phyloP scores from a whole-genome alignment of 2,888 invertebrate species.

The Helobdella robusta region DNA sequence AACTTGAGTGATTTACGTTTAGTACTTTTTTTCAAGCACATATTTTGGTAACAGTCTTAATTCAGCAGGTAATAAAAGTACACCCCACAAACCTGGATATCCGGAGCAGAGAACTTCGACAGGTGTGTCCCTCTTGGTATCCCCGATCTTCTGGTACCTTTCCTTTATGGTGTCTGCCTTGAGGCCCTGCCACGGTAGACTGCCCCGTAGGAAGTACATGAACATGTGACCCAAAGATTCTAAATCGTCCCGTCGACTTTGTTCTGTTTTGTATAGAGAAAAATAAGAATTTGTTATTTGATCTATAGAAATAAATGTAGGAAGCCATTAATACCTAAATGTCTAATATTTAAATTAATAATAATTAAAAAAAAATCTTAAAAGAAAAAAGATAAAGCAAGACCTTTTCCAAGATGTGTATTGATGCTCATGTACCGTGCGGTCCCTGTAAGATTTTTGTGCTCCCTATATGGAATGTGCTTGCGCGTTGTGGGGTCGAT shows the following conservation, averaged over 20 bases:
- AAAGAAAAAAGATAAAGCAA: too few relatives aligned
- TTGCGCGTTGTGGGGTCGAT: conserved; percentile 87
- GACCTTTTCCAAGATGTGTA: conserved; percentile 97
- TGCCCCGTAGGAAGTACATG: conserved; percentile 99
- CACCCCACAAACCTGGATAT: conserved; percentile 58
- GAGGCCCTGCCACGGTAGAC: conserved; percentile 98
- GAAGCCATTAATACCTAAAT: too few relatives aligned
- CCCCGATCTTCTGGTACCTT: conserved; percentile 98
- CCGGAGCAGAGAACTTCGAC: conserved; percentile 75
- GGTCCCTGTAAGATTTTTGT: conserved; percentile 98
- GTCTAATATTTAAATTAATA: too few relatives aligned
- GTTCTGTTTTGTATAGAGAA: conserved; percentile 60
- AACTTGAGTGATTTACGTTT: too few relatives aligned
- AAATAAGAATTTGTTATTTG: too few relatives aligned
- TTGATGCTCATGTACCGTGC: conserved; percentile 99
- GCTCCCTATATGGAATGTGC: conserved; percentile 99
- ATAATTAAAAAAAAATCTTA: too few relatives aligned
- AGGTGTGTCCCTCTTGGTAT: conserved; percentile 96
- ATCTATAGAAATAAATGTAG: too few relatives aligned
- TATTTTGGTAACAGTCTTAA: too few relatives aligned
- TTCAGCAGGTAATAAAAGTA: too few relatives aligned
- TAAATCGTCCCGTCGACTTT: conserved; percentile 96
- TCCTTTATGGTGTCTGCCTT: conserved; percentile 99
- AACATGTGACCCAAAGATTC: conserved; percentile 99
- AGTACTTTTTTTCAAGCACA: too few relatives aligned